Evolutionary conservation across 2,888 invertebrate genomes (phyloP), one percentile per base, ranked within the genome.

Genomic region (Eristalinus aeneus): DNA sequence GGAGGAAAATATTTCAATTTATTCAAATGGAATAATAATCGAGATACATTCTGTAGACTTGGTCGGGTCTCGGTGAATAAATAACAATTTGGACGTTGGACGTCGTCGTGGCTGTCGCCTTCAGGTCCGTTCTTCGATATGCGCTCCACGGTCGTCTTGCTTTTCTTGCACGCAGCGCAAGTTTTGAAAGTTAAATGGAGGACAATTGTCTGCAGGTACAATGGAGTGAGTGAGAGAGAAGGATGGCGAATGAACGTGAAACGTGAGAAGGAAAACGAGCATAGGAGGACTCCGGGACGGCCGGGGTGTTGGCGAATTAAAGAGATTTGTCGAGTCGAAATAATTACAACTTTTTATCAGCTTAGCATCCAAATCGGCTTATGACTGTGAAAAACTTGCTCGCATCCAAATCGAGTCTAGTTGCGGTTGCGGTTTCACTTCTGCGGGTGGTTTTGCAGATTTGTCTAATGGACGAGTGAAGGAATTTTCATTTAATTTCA

Each of bases 1-100:
- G 16, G 32, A 74, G 10, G 72, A 79, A 80, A 80, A 72, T 80
- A 80, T 85, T 80, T 80, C 72, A 85, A 85, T 85, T 85, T 85
- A 85, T 85, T 85, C 79, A 85, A 85, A 85, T 85, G 76, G 76
- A 85, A 85, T 80, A 85, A 80, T 80, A 80, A 80, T 80, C 84
- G 72, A 75, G 84, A 85, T 80, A 76, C 72, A 76, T 75, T 78
- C 69, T 34, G 76, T 53, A 78, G 83, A 78, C 74, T 78, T 71
- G 23, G 53, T 60, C 68, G 64, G 63, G 74, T 69, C 64, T 65
- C 60, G 54, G 65, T 65, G 69, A 78, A 78, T 78, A 71, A 78
- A 78, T 78, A 72, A 65, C 78, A 78, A 78, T 78, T 65, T 78
- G 64, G 64, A 53, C 71, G 78, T 78, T 71, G 69, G 61, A 68